Evolutionary conservation across 2,797 vertebrate genomes (phyloP).

Genomic region (Numenius phaeopus): DNA sequence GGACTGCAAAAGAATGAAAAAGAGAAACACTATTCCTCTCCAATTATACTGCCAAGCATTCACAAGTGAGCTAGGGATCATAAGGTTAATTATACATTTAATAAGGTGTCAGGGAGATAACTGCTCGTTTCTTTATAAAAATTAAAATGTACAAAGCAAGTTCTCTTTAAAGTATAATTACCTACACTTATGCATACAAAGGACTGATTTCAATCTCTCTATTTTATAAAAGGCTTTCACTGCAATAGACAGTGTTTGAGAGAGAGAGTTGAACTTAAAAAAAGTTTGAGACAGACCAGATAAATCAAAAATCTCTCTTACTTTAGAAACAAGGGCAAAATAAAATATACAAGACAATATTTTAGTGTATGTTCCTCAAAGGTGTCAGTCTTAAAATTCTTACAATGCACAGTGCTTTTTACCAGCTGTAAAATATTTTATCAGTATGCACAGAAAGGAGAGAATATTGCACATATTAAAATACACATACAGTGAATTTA

Average conservation of each 20-base stretch:
- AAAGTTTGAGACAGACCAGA: slow-evolving; percentile 83
- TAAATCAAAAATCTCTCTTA: slow-evolving; percentile 79
- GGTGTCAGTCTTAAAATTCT: slow-evolving; percentile 54
- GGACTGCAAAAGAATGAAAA: slow-evolving; percentile 81
- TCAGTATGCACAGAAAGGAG: not conserved
- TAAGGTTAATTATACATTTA: slow-evolving; percentile 95
- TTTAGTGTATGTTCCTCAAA: slow-evolving; percentile 63
- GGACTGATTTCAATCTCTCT: slow-evolving; percentile 89
- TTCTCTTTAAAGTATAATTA: slow-evolving; percentile 93
- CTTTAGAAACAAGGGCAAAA: slow-evolving; percentile 70
- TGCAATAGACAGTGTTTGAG: slow-evolving; percentile 83
- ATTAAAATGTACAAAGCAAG: slow-evolving; percentile 92
- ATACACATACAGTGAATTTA: not conserved
- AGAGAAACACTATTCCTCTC: slow-evolving; percentile 82
- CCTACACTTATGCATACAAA: slow-evolving; percentile 90
- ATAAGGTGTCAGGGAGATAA: slow-evolving; percentile 92
- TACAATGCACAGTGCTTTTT: not conserved
- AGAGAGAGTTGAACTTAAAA: slow-evolving; percentile 79
- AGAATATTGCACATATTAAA: not conserved
- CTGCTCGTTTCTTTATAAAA: slow-evolving; percentile 93
- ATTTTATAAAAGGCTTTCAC: slow-evolving; percentile 88
- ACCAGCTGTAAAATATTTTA: slow-evolving; percentile 11
- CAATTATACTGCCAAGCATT: slow-evolving; percentile 89
- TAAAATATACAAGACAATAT: slow-evolving; percentile 73
- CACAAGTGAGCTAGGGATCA: slow-evolving; percentile 87